A percentile compares a stretch with the other conserved stretches of the same genome.
phyloP scores from a whole-genome alignment of 2,888 invertebrate species.

The Lucinisca nassula region DNA sequence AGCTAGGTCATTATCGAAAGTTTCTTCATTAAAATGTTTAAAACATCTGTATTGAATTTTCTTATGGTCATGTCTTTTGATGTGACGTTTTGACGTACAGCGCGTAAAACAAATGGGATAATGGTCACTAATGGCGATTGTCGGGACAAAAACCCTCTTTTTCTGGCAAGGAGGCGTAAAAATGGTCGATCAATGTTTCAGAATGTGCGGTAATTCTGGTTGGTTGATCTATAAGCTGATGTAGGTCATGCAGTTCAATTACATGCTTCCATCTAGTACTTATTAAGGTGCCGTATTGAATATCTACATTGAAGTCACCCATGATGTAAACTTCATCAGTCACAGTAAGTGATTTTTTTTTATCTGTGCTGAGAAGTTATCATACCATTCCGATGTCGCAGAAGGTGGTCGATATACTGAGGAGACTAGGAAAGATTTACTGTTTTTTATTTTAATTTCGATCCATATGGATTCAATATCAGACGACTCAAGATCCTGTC shows the following conservation, averaged over 20 bases:
- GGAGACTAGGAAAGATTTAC: not conserved
- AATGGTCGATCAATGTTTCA: not conserved
- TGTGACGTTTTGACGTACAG: not conserved
- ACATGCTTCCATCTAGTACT: not conserved
- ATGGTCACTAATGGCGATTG: not conserved
- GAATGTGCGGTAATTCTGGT: not conserved
- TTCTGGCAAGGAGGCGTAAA: not conserved
- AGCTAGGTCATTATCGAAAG: not conserved
- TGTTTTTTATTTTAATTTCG: too few relatives aligned
- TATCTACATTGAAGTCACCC: not conserved
- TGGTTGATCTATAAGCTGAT: not conserved
- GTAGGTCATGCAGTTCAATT: not conserved
- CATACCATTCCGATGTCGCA: not conserved
- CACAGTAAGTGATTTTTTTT: not conserved
- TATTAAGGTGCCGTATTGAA: not conserved
- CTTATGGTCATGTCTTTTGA: too few relatives aligned
- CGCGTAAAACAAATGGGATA: not conserved
- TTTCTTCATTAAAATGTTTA: not conserved
- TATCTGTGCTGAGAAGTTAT: not conserved
- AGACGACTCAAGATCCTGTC: not conserved
- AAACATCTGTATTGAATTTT: too few relatives aligned
- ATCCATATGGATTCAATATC: not conserved
- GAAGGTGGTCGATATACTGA: not conserved
- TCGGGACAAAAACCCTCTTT: not conserved
- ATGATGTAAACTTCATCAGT: not conserved